These are phyloP conservation scores for Loriculus beryllinus DNA, from an alignment of 2,797 vertebrate species.

Conservation along the genomic window DNA sequence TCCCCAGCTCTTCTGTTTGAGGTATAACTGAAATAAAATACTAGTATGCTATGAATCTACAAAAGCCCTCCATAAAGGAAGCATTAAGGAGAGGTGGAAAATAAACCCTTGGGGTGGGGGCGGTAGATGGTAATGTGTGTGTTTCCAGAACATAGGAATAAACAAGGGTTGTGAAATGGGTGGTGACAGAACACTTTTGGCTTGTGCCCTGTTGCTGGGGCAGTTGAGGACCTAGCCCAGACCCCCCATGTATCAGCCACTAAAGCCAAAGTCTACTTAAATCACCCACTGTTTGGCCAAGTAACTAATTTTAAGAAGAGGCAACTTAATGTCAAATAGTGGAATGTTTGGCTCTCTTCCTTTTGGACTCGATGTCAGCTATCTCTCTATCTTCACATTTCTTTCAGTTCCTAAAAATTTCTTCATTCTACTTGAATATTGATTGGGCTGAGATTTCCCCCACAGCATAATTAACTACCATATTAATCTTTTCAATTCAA, in stretches of 20 bases:
- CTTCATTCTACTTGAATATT: background rate
- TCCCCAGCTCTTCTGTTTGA: background rate
- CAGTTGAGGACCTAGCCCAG: background rate
- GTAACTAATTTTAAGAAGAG: background rate
- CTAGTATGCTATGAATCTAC: background rate
- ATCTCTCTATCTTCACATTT: background rate
- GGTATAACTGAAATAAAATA: background rate
- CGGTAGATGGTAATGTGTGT: background rate
- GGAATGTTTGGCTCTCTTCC: background rate
- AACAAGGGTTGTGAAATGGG: background rate
- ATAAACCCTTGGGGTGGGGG: background rate
- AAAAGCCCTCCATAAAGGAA: background rate
- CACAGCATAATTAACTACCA: background rate
- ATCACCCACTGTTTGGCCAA: background rate
- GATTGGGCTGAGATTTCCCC: background rate
- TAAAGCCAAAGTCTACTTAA: background rate
- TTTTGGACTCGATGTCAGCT: background rate
- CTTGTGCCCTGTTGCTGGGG: background rate
- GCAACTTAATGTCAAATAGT: background rate
- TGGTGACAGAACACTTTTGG: background rate
- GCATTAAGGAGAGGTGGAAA: background rate
- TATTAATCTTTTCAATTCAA: background rate
- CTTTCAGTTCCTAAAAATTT: background rate
- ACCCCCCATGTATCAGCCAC: background rate
- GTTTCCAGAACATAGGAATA: background rate